Evolutionary conservation across 2,797 vertebrate species (phyloP).

Genomic region (Sebastiscus tertius): DNA sequence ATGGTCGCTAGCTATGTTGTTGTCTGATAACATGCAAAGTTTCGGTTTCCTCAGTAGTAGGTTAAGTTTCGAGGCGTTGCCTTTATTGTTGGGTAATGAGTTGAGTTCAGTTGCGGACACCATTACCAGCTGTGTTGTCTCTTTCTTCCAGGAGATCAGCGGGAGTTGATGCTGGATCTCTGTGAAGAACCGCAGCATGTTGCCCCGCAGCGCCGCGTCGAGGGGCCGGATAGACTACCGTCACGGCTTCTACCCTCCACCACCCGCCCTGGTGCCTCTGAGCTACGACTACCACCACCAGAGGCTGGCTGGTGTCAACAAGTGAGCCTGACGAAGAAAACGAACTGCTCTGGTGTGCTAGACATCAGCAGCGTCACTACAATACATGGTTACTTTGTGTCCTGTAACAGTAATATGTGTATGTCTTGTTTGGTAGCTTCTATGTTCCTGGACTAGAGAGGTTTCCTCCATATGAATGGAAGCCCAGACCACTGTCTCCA

Average conservation of each 20-base stretch:
- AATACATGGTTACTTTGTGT: not conserved
- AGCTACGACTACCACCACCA: constrained; percentile 30
- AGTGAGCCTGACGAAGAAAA: constrained; percentile 25
- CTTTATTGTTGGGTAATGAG: not conserved
- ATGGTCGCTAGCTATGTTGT: constrained; percentile 1
- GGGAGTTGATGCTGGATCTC: constrained; percentile 47
- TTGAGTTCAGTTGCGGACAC: not conserved
- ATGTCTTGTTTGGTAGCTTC: constrained; percentile 45
- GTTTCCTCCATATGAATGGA: constrained; percentile 63
- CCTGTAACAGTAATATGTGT: not conserved
- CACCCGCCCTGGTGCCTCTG: not conserved
- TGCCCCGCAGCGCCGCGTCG: constrained; percentile 22
- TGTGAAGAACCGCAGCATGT: constrained; percentile 58
- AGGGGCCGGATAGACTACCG: not conserved
- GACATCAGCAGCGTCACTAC: not conserved
- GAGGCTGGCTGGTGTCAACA: constrained; percentile 1
- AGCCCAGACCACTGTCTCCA: not conserved
- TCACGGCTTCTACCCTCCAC: not conserved
- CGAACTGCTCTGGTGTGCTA: not conserved
- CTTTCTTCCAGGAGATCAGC: not conserved
- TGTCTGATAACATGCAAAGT: not conserved
- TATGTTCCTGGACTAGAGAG: not conserved
- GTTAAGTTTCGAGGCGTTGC: not conserved
- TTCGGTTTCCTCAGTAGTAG: constrained; percentile 21
- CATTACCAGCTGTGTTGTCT: not conserved